Base-by-base conservation (phyloP, 2,888 invertebrate species). In the Drosophila borealis region DNA sequence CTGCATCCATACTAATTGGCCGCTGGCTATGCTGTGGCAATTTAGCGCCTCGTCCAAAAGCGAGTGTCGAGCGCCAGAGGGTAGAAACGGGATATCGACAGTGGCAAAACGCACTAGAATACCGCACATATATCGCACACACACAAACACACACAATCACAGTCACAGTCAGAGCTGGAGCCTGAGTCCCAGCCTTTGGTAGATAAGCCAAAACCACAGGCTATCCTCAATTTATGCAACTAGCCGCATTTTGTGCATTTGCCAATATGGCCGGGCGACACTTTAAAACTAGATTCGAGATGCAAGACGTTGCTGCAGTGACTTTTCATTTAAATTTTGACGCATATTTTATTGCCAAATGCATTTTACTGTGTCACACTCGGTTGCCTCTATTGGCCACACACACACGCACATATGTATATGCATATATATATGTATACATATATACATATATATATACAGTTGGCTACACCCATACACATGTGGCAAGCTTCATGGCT, bases 301-400 rank as follows among this genome's bases (percentile, higher is more conserved):
- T 17, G 50, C 48, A 46, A 59, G 50, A 42, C 34, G 17, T 41
- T 61, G 33, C 51, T 56, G 53, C 71, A 57, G 53, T 39, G 63
- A 57, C 39, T 56, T 80, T 86, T 86, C 77, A 86, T 88, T 83
- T 86, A 82, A 88, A 86, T 86, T 83, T 74, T 74, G 70, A 70
- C 64, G 78, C 88, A 78, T 78, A 87, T 87, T 80, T 82, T 82
- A 80, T 84, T 73, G 74, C 70, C 64, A 72, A 85, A 73, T 76
- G 73, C 70, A 71, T 74, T 76, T 67, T 42, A 45, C 51, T 46
- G 19, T 50, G 49, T 54, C 84, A 70, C 80, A 80, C 79, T 70
- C 63, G 66, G 65, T 45, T 74, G 68, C 60, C 33, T 67, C 50
- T 25, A 60, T 41, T 65, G 65, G 56, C 46, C 51, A 56, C 49